Conservation (phyloP, 2,888 invertebrate genomes). For the Glyphotaelius pellucidus region DNA sequence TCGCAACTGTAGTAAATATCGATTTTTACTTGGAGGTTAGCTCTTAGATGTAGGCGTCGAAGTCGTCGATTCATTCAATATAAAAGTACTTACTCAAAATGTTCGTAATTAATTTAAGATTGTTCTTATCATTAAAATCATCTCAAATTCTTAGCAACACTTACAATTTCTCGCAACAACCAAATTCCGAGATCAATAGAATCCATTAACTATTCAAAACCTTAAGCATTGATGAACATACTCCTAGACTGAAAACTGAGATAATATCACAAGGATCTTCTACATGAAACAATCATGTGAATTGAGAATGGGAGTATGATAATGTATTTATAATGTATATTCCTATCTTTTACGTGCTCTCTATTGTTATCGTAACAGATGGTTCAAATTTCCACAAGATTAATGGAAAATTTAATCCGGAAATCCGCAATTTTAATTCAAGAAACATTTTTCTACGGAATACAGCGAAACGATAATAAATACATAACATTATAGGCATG, state of each 20-base stretch:
- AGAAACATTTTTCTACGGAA: background rate
- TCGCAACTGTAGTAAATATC: no score
- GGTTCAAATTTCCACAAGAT: background rate
- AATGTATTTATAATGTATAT: background rate
- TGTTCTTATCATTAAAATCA: background rate
- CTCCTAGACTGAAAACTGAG: background rate
- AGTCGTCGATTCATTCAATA: no score
- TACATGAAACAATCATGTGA: background rate
- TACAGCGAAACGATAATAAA: background rate
- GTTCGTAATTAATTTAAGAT: background rate
- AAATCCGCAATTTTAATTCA: background rate
- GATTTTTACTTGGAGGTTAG: no score
- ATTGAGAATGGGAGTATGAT: background rate
- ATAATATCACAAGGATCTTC: background rate
- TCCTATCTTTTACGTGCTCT: background rate
- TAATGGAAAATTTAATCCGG: background rate
- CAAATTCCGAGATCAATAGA: background rate
- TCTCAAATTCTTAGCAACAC: background rate
- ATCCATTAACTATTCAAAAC: background rate
- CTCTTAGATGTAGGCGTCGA: no score
- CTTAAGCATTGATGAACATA: background rate
- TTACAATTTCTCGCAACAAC: background rate
- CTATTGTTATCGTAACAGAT: background rate
- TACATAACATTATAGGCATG: background rate
- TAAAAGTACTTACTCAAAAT: background rate